Evolutionary conservation across 2,113 vertebrate species (phyloP).

Genomic region (Fulmarus glacialis): DNA sequence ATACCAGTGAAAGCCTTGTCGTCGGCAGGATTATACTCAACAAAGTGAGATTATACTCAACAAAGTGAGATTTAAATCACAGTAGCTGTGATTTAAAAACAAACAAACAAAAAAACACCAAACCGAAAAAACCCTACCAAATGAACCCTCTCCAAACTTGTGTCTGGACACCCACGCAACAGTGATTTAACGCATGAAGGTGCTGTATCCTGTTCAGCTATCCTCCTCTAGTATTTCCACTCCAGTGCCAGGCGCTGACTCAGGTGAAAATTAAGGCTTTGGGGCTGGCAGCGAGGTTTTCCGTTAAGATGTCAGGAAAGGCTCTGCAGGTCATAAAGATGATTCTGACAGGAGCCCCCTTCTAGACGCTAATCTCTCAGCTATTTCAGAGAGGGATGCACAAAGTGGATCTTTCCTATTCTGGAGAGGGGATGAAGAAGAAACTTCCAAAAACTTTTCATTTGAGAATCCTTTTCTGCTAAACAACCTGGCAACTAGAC

Average conservation of each 20-base stretch:
- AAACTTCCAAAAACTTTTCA: background rate
- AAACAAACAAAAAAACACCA: no score
- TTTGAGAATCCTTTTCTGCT: background rate
- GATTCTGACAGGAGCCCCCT: background rate
- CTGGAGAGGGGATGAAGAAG: background rate
- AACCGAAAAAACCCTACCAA: no score
- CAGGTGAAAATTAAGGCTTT: background rate
- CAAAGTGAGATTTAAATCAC: background rate
- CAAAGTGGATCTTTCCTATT: background rate
- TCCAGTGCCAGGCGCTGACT: background rate
- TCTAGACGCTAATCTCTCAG: accelerated
- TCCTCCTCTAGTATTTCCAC: background rate
- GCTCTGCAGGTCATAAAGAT: accelerated
- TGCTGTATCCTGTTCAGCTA: background rate
- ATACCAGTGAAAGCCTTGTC: background rate
- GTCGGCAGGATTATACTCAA: background rate
- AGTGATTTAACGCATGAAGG: background rate
- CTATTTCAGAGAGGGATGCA: background rate
- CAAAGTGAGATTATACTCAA: background rate
- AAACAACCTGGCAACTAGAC: background rate
- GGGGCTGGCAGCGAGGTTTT: background rate
- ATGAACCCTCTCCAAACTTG: background rate
- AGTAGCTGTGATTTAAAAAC: background rate
- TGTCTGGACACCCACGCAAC: background rate
- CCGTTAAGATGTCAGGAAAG: background rate